Evolutionary conservation across 2,113 vertebrate genomes (phyloP), one percentile per base, ranked within the genome.

Genomic region (Puffinus mauretanicus): DNA sequence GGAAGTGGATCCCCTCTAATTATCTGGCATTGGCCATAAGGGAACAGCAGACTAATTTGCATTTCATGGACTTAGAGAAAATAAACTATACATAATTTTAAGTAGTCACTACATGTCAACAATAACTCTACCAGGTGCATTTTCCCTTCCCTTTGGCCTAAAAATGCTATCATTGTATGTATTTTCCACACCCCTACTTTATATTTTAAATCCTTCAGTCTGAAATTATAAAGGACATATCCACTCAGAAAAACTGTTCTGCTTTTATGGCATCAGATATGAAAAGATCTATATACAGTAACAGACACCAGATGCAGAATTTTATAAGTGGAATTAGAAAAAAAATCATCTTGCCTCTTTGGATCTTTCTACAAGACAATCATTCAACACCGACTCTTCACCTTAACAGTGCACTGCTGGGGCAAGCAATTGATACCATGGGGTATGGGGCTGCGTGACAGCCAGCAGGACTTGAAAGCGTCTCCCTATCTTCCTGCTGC

Each of bases 1-100:
- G 29, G 47, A 89, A 96, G 86, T 42, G 51, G 57, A 67, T 77
- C 71, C 65, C 75, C 72, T 88, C 57, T 82, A 84, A 93, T 86
- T 75, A 66, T 57, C 71, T 76, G 78, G 65, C 57, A 90, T 2
- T 61, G 60, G 64, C 61, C 83, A 49, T 16, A 32, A 73, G 32
- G 24, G 69, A 84, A 93, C 30, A 76, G 54, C 72, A 92, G 52
- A 79, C 7, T 3, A 77, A 13, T 58, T 32, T 46, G 47, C 51
- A 60, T 91, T 93, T 86, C 47, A 60, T 14, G 5, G 25, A 46
- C 70, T 65, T 65, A 26, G 10, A 88, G 62, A 82, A 90, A 94
- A 93, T 49, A 77, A 67, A 82, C 71, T 69, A 62, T 36, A 82
- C 9, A 26, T 77, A 27, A 73, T 32, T 54, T 73, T 61, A 91